Conservation (phyloP, 2,797 vertebrate species). For the Parauchenoglanis punctatus region DNA sequence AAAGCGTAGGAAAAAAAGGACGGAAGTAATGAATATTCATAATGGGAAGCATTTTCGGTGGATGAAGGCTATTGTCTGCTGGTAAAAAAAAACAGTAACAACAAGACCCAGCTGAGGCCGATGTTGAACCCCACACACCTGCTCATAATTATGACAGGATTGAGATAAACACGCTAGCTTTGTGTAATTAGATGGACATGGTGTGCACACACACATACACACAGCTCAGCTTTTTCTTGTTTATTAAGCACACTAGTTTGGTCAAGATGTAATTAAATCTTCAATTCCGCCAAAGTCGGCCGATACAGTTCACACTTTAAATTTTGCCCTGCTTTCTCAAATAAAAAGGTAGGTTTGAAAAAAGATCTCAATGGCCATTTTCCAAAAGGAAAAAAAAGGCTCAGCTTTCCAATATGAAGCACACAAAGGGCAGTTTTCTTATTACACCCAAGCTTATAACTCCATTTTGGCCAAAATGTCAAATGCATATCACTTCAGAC, state of each 20-base stretch:
- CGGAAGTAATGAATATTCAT: conserved; percentile 79
- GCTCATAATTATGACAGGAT: conserved; percentile 56
- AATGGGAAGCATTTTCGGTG: conserved; percentile 71
- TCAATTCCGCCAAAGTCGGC: background rate
- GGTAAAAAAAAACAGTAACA: conserved; percentile 51
- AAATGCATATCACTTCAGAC: background rate
- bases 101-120: conserved; percentile 63
- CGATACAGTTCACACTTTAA: background rate
- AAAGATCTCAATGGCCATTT: background rate
- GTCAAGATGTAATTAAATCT: conserved; percentile 37
- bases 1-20: conserved; percentile 57
- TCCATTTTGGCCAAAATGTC: conserved; percentile 36
- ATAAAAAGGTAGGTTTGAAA: background rate
- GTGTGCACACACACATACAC: conserved; percentile 17
- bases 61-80: conserved; percentile 73
- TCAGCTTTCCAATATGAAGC: background rate
- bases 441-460: conserved; percentile 6
- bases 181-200: conserved; percentile 47
- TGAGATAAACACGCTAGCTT: conserved; percentile 53
- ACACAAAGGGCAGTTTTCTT: conserved; percentile 29
- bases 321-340: background rate
- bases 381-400: background rate
- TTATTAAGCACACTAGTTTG: conserved; percentile 29
- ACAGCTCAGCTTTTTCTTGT: background rate
- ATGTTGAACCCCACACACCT: conserved; percentile 57